These are phyloP conservation scores for Panthera uncia DNA, from an alignment of 2,113 vertebrate genomes.

Conservation along the genomic window DNA sequence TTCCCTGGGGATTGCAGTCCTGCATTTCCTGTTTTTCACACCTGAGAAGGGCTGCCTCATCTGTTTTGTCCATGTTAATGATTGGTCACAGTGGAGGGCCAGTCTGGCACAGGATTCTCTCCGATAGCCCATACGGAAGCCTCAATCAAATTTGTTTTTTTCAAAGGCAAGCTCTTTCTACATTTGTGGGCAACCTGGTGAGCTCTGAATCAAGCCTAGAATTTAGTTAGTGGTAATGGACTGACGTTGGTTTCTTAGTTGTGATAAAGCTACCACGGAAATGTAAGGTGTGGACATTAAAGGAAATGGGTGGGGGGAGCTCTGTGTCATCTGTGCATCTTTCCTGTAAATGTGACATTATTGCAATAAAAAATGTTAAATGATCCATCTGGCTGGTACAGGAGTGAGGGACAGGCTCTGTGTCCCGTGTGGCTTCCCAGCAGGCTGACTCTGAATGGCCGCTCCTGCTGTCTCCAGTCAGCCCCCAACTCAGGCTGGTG, in stretches of 20 bases:
- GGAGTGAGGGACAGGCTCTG: accelerated
- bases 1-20: not conserved
- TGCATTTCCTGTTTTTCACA: not conserved
- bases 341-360: not conserved
- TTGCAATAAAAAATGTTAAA: not conserved
- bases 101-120: not conserved
- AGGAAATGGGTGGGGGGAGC: not conserved
- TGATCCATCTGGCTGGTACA: not conserved
- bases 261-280: not conserved
- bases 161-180: not conserved
- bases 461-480: not conserved
- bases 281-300: not conserved
- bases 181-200: not conserved
- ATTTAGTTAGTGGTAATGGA: not conserved
- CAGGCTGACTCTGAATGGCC: not conserved
- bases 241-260: not conserved
- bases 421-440: not conserved
- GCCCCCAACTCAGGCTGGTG: not conserved
- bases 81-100: not conserved
- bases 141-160: not conserved
- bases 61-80: not conserved
- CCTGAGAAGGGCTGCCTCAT: not conserved
- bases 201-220: not conserved
- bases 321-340: not conserved
- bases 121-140: not conserved